Evolutionary conservation across 1,140 invertebrate species (phyloP).

Genomic region (Drosophila yakuba): DNA sequence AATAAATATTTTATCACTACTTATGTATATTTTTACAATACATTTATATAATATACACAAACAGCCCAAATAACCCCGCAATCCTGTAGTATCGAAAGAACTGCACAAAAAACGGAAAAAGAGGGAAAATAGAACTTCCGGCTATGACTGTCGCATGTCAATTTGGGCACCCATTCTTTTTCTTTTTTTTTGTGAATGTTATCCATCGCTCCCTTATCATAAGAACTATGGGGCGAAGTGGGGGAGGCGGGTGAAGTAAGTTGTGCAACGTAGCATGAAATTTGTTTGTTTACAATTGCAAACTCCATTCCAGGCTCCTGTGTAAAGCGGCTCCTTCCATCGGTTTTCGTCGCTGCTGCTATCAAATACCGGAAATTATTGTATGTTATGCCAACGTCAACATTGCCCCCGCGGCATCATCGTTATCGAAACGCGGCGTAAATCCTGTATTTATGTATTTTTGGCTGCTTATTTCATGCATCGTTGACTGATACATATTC

Average conservation of each 20-base stretch:
- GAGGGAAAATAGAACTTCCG: constrained; percentile 41
- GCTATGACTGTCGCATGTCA: constrained; percentile 68
- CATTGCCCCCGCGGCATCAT: constrained; percentile 51
- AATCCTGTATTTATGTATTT: constrained; percentile 73
- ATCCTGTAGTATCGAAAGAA: neutral
- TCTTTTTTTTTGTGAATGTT: constrained; percentile 18
- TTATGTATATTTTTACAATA: too few relatives aligned
- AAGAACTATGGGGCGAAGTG: constrained; percentile 21
- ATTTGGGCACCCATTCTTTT: constrained; percentile 32
- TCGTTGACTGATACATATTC: constrained; percentile 55
- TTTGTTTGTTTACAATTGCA: constrained; percentile 79
- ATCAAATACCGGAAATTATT: constrained; percentile 81
- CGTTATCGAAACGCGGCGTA: constrained; percentile 62
- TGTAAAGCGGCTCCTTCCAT: neutral
- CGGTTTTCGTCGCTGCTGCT: constrained; percentile 50
- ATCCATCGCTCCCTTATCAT: constrained; percentile 27
- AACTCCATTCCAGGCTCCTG: constrained; percentile 30
- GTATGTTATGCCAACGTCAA: constrained; percentile 60
- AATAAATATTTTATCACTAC: too few relatives aligned
- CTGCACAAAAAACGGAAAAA: constrained; percentile 1
- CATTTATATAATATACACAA: neutral
- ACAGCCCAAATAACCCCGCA: neutral
- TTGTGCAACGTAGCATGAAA: constrained; percentile 73
- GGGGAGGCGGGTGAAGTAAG: constrained; percentile 41
- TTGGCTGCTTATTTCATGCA: constrained; percentile 69